Base-by-base conservation (phyloP, 2,113 vertebrate genomes). In the Psilopogon haemacephalus region DNA sequence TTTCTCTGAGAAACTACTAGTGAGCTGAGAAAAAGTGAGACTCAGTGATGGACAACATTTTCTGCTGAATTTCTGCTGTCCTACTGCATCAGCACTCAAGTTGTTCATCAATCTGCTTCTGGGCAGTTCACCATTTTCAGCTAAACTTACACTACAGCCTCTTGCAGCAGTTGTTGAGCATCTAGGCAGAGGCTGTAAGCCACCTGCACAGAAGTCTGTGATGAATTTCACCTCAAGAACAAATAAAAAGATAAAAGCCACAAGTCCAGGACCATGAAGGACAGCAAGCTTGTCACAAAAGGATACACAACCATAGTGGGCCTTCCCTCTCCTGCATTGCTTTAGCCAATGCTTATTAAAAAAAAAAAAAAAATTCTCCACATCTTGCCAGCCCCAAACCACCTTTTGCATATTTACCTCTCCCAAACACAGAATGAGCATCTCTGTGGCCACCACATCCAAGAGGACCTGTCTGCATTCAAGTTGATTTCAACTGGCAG, bases 31-130 rank as follows among this genome's bases (percentile, higher is more conserved):
- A 28, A 71, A 35, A 55, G 23, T 5, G 27, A 82, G n/a, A 65
- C 12, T 40, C 48, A 54, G 21, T 15, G 11, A 63, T 14, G 14
- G 30, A 38, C 5, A 85, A 20, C 54, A 44, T 35, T 38, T 67
- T 42, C 48, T 33, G 71, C 86, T 12, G n/a, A 44, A 15, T 9
- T 64, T 64, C 65, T 32, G 20, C 48, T 68, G 42, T 20, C 28
- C 76, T 28, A 17, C 3, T 0, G 3, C 59, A 72, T 13, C 0
- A 0, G 46, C n/a, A 62, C 15, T 10, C 6, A 9, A 50, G 33
- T 2, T 54, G 44, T 20, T 54, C 3, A 44, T 7, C 2, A 71
- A 48, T 17, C 16, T 4, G 12, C 21, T 68, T 64, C 55, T 76
- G 44, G 60, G 52, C 11, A 84, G 50, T 12, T 90, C 33, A 77